These are phyloP conservation scores for Atrina japonica DNA, from an alignment of 2,888 invertebrate genomes.

Conservation along the genomic window DNA sequence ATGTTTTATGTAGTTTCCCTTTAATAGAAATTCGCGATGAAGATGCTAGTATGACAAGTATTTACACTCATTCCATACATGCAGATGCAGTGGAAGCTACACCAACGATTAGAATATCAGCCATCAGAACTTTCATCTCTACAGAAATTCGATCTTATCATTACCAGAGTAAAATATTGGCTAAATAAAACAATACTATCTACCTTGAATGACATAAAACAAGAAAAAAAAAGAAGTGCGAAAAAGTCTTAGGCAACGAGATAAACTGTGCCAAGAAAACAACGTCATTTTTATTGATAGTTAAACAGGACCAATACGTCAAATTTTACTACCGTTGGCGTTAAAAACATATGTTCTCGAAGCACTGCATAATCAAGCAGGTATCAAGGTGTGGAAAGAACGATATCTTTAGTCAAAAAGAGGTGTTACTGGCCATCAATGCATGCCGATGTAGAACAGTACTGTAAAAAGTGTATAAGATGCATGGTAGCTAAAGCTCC, in stretches of 20 bases:
- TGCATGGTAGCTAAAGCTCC: constrained; percentile 44
- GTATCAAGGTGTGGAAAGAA: constrained; percentile 52
- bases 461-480: constrained; percentile 41
- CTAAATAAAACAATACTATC: neutral
- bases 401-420: constrained; percentile 34
- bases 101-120: no score
- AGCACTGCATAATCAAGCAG: constrained; percentile 41
- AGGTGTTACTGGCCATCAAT: constrained; percentile 51
- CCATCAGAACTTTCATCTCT: neutral
- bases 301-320: neutral
- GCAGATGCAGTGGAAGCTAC: neutral
- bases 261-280: neutral
- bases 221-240: neutral
- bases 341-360: constrained; percentile 35
- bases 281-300: neutral
- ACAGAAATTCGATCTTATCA: neutral
- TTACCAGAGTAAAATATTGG: constrained; percentile 6
- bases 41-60: neutral
- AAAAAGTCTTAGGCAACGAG: constrained; percentile 1
- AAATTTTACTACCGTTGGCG: constrained; percentile 18
- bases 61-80: neutral
- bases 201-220: neutral
- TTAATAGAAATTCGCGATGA: no score
- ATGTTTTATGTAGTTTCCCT: neutral
- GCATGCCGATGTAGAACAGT: constrained; percentile 31